These are phyloP conservation scores for Dendrolimus kikuchii DNA, from an alignment of 1,140 invertebrate genomes.

Conservation along the genomic window DNA sequence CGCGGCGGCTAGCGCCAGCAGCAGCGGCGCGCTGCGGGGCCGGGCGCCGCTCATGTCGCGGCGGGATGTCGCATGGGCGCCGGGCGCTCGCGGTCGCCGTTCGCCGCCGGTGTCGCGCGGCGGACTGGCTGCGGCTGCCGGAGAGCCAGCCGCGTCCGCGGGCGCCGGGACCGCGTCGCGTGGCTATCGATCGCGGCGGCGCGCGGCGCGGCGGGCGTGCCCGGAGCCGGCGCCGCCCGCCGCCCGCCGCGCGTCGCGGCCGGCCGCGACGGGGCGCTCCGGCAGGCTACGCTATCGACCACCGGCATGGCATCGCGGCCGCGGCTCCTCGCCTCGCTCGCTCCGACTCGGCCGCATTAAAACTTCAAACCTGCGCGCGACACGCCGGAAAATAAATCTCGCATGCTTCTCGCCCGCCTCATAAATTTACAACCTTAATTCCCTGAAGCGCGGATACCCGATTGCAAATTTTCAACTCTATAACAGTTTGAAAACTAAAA, in stretches of 20 bases:
- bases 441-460: too few relatives aligned
- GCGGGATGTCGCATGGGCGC: conserved; percentile 30
- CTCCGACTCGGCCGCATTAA: conserved; percentile 35
- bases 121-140: conserved; percentile 30
- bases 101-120: conserved; percentile 37
- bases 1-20: conserved; percentile 44
- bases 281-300: conserved; percentile 42
- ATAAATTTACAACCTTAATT: neutral
- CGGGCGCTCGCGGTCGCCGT: conserved; percentile 16
- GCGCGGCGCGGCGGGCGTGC: neutral
- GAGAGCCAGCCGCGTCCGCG: conserved; percentile 1
- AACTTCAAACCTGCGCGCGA: conserved; percentile 41
- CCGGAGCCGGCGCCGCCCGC: conserved; percentile 34
- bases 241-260: conserved; percentile 40
- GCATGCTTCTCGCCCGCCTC: conserved; percentile 6
- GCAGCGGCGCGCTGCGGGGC: conserved; percentile 43
- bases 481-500: too few relatives aligned
- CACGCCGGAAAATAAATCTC: conserved; percentile 22
- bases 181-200: conserved; percentile 4
- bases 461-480: too few relatives aligned
- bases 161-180: conserved; percentile 3
- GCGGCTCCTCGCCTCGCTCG: conserved; percentile 44
- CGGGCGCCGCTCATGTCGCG: conserved; percentile 49
- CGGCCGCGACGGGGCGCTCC: conserved; percentile 43
- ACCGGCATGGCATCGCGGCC: conserved; percentile 25